Evolutionary conservation across 1,140 invertebrate genomes (phyloP), one percentile per base, ranked within the genome.

Genomic region (Papilio xuthus): DNA sequence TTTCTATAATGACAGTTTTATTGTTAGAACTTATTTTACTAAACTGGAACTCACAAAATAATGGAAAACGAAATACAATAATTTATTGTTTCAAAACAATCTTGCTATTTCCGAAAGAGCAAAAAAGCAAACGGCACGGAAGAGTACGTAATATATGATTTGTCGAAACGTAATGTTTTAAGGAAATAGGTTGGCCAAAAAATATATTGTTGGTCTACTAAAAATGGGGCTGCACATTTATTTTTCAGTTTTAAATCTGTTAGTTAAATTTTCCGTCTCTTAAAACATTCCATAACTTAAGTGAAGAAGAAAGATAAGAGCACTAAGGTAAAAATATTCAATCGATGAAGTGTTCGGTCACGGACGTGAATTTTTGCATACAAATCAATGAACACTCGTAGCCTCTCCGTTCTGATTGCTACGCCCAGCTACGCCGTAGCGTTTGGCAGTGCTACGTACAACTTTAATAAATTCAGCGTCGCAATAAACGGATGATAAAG

Each of bases 281-380:
- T 10, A 26, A 72, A 47, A 47, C 23, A 72, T 47, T 47, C 71
- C 20, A 26, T 6, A 67, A 44, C n/a, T 50, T 50, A 15, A 15
- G 20, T 15, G 41, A 47, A 53, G 53, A 28, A 56, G 23, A 13
- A 56, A 8, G 26, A 28, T 23, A 56, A 75, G 72, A 32, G 26
- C 72, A 28, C 72, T 47, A 20, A 56, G 72, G 72, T 56, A 37
- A 56, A 67, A 75, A 75, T 75, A 75, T 75, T 23, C 72, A 75
- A 75, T 56, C 47, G 23, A 75, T 56, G 28, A 75, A 75, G 72
- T 56, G 42, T 75, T 75, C 32, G 72, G 72, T 75, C 72, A 75
- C 44, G 72, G 47, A 56, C 72, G 56, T 75, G 72, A 75, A 56
- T 75, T 75, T 74, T 75, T 75, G 72, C 72, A 75, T 75, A 75